Evolutionary conservation across 2,113 vertebrate genomes (phyloP).

Genomic region (Rhodinocichla rosea): DNA sequence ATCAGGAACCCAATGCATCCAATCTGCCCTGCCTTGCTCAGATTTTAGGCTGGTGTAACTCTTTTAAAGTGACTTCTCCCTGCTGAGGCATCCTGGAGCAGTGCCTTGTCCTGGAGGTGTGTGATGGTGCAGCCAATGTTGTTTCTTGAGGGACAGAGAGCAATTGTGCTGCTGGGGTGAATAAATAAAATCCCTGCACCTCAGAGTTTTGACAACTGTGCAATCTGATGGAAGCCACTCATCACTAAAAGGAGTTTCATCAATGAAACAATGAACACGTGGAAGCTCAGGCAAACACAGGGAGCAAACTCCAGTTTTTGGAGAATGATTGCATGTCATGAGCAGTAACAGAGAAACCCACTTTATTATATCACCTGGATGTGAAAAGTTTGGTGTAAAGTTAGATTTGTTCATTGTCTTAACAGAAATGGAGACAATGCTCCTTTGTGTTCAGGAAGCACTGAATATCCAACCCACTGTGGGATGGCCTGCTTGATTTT

Average conservation of each 20-base stretch:
- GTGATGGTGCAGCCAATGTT: neutral
- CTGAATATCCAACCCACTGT: neutral
- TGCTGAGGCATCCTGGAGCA: neutral
- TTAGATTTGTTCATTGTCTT: neutral
- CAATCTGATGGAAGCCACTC: neutral
- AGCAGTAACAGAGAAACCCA: neutral
- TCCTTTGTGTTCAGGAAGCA: neutral
- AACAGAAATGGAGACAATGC: neutral
- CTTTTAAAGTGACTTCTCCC: neutral
- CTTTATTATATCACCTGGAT: neutral
- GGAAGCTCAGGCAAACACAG: neutral
- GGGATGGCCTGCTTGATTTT: neutral
- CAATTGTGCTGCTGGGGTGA: fast-evolving
- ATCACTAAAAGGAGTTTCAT: neutral
- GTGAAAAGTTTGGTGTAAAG: neutral
- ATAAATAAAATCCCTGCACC: neutral
- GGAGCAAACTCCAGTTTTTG: neutral
- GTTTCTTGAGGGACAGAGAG: neutral
- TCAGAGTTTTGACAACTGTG: neutral
- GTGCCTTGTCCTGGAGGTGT: neutral
- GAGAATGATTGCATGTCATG: neutral
- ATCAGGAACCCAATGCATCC: neutral
- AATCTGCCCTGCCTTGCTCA: neutral
- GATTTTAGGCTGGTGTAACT: neutral
- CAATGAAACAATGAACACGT: neutral